Conservation (phyloP, 2,113 vertebrate species). For the Epinephelus moara region DNA sequence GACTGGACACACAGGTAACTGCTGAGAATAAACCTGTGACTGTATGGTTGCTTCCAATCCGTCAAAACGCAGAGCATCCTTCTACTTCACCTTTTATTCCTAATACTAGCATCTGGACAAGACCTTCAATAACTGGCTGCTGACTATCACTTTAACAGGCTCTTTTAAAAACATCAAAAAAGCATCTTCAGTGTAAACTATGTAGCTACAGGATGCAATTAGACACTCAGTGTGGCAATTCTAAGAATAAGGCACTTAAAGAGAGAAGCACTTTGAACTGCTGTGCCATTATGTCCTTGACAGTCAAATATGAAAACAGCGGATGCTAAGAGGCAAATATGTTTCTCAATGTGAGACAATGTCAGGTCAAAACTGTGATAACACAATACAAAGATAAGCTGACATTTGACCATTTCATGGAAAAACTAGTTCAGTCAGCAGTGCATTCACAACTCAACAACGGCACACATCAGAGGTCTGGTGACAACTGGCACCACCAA, state of each 20-base stretch:
- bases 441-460: not conserved
- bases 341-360: constrained; percentile 78
- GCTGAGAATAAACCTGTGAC: not conserved
- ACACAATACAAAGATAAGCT: constrained; percentile 15
- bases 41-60: not conserved
- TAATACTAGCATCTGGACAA: not conserved
- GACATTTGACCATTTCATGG: constrained; percentile 12
- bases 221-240: constrained; percentile 22
- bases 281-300: constrained; percentile 35
- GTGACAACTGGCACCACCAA: constrained; percentile 43
- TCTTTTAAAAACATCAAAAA: not conserved
- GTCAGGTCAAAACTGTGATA: constrained; percentile 3
- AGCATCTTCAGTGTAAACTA: constrained; percentile 9
- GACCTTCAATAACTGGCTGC: not conserved
- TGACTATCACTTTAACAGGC: constrained; percentile 1
- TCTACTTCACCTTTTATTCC: not conserved
- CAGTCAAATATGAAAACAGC: constrained; percentile 26
- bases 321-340: constrained; percentile 6
- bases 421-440: constrained; percentile 2
- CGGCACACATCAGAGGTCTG: not conserved
- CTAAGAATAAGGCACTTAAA: constrained; percentile 32
- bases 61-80: not conserved
- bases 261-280: constrained; percentile 16
- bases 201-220: constrained; percentile 20
- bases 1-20: not conserved